Conservation (phyloP, 1,140 invertebrate genomes). For the Polypedilum vanderplanki region DNA sequence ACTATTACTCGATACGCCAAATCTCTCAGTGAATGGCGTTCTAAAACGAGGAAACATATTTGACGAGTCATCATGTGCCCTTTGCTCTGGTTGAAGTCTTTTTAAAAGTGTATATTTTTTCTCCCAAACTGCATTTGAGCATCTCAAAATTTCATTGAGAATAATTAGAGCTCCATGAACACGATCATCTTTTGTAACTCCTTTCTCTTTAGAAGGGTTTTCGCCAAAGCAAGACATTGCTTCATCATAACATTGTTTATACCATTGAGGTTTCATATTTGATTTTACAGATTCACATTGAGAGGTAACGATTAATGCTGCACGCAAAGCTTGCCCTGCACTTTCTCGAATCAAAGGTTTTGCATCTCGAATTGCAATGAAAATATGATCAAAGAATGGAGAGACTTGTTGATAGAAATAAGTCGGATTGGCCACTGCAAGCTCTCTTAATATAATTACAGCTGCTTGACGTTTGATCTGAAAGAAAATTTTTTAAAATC, state of each 20-base stretch:
- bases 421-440: slow-evolving; percentile 92
- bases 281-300: slow-evolving; percentile 89
- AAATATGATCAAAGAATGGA: slow-evolving; percentile 92
- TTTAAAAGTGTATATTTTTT: slow-evolving; percentile 66
- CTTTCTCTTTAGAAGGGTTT: slow-evolving; percentile 64
- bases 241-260: slow-evolving; percentile 86
- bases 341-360: slow-evolving; percentile 88
- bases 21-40: slow-evolving; percentile 42
- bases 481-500: slow-evolving; percentile 30
- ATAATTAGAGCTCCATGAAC: slow-evolving; percentile 90
- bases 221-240: slow-evolving; percentile 70
- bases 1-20: slow-evolving; percentile 38
- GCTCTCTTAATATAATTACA: slow-evolving; percentile 83
- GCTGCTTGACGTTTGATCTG: slow-evolving; percentile 78
- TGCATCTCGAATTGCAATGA: slow-evolving; percentile 84
- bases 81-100: slow-evolving; percentile 41
- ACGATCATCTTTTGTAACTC: slow-evolving; percentile 78
- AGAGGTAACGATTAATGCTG: slow-evolving; percentile 87
- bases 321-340: slow-evolving; percentile 85
- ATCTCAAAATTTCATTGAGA: slow-evolving; percentile 88
- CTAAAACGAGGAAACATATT: slow-evolving; percentile 44
- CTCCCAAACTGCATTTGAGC: slow-evolving; percentile 87
- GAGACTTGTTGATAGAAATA: slow-evolving; percentile 98
- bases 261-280: slow-evolving; percentile 83
- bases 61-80: slow-evolving; percentile 39